Evolutionary conservation across 2,888 invertebrate genomes (phyloP), one percentile per base, ranked within the genome.

Genomic region (Lasioglossum leucozonium): DNA sequence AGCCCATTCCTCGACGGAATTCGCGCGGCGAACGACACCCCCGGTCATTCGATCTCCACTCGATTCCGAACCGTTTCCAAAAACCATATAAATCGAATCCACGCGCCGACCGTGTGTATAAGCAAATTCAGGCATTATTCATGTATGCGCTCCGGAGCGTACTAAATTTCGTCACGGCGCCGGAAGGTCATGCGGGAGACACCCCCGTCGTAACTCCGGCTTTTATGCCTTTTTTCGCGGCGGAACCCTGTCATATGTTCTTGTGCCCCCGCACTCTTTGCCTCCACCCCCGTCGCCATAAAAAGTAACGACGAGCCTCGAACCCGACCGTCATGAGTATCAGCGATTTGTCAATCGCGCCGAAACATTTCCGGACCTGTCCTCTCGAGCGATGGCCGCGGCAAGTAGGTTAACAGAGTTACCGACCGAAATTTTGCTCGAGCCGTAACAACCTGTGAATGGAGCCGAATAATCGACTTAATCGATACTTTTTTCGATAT

Each of bases 81-180:
- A 67, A 72, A 76, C 47, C 72, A 40, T 77, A 77, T 37, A 84
- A 72, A 79, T 81, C 85, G 88, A 81, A 76, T 72, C 77, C 75
- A 82, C 75, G 47, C 78, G 71, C n/a, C n/a, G 69, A 37, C 26
- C 67, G 75, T 65, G 83, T 74, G 87, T 88, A 89, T 89, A 92
- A 91, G 91, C 91, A 90, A 93, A 92, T 93, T 91, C 90, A 84
- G 77, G 90, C 89, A 89, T 93, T 93, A 94, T 93, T 93, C 93
- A 93, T 93, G 90, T 91, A 93, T 93, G 92, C 93, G 88, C 85
- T 30, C 84, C 79, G 75, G 87, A 92, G 91, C 92, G 90, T 92
- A 93, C 92, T 94, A 94, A 94, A 94, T 94, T 94, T 93, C 91
- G 93, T 93, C 93, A 92, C 88, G 91, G 90, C 85, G 81, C 40